phyloP scores from a whole-genome alignment of 2,113 vertebrate species.

The Saguinus imperator region DNA sequence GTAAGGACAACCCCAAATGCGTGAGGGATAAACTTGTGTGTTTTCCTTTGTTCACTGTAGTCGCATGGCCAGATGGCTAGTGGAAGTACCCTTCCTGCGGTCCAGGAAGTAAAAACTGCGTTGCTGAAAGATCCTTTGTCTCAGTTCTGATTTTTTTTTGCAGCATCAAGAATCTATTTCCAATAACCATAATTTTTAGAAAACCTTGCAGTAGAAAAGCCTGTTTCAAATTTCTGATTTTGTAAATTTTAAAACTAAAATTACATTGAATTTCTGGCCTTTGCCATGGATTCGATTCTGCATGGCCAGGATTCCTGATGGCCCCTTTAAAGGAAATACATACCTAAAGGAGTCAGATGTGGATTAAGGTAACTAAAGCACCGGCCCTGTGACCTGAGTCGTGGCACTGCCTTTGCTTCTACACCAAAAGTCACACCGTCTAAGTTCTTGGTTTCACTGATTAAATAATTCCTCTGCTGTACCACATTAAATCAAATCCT shows the following conservation, averaged over 20 bases:
- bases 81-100: no score
- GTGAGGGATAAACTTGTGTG: no score
- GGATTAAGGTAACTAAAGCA: no score
- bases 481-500: neutral
- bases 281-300: neutral
- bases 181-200: neutral
- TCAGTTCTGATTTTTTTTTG: no score
- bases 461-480: accelerated
- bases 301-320: neutral
- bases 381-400: no score
- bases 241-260: neutral
- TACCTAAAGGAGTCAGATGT: neutral
- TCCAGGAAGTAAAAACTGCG: no score
- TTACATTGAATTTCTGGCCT: neutral
- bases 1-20: no score
- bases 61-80: no score
- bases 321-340: neutral
- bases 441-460: neutral
- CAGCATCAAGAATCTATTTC: no score
- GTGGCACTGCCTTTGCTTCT: accelerated
- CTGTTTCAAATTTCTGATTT: neutral
- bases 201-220: neutral
- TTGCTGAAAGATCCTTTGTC: no score
- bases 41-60: no score
- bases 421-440: accelerated